These are phyloP conservation scores for Papilio polytes DNA, from an alignment of 1,140 invertebrate species.

Conservation along the genomic window DNA sequence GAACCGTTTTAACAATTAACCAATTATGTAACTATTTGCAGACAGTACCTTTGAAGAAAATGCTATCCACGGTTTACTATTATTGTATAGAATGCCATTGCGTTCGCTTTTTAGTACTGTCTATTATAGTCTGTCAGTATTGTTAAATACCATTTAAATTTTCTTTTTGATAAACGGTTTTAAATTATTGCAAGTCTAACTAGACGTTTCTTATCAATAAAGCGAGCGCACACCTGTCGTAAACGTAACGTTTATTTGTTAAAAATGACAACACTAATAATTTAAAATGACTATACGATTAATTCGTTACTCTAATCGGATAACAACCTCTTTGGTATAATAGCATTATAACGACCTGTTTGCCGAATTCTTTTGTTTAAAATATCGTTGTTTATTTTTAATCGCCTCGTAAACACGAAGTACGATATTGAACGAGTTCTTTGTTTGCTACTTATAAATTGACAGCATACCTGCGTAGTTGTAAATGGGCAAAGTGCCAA, in stretches of 20 bases:
- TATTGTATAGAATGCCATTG: too few species aligned
- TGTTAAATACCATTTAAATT: too few species aligned
- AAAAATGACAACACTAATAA: slow-evolving; percentile 14
- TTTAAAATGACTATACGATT: not conserved
- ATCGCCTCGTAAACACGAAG: slow-evolving; percentile 1
- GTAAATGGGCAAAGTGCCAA: slow-evolving; percentile 17
- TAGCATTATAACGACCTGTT: slow-evolving; percentile 11
- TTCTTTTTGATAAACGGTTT: too few species aligned
- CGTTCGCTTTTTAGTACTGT: too few species aligned
- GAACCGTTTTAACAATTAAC: too few species aligned
- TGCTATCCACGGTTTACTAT: too few species aligned
- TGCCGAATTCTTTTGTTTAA: slow-evolving; percentile 25
- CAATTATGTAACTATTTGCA: too few species aligned
- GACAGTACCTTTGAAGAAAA: too few species aligned
- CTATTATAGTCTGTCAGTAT: too few species aligned
- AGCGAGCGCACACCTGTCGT: not conserved
- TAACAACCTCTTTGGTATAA: not conserved
- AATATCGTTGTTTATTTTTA: slow-evolving; percentile 10
- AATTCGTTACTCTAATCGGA: slow-evolving; percentile 5
- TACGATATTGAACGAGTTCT: slow-evolving; percentile 28
- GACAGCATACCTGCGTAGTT: slow-evolving; percentile 11
- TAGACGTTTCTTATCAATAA: not conserved
- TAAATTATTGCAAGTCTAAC: not conserved
- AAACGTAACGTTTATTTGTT: not conserved
- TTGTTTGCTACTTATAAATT: slow-evolving; percentile 16